Conservation (phyloP, 2,888 invertebrate species). For the Cataglyphis rosenhaueri region DNA sequence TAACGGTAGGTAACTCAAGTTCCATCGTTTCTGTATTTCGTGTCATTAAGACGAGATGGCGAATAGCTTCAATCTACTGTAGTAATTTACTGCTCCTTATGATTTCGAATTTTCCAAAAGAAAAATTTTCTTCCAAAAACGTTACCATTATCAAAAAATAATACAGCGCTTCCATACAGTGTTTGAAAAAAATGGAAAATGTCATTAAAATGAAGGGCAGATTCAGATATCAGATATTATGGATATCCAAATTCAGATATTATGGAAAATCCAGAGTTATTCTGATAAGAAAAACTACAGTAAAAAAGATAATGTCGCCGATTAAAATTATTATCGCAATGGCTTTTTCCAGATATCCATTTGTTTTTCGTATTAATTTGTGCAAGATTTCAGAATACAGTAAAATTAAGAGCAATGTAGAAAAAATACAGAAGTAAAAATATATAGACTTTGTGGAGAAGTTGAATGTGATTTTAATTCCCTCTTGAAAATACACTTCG, state of each 20-base stretch:
- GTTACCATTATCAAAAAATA: neutral
- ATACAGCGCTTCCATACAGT: neutral
- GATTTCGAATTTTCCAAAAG: neutral
- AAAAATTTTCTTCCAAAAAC: neutral
- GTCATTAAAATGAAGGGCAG: neutral
- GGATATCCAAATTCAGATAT: neutral
- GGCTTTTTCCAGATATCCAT: neutral
- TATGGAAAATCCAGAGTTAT: no score
- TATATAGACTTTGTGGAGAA: neutral
- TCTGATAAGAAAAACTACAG: neutral
- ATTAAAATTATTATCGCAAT: neutral
- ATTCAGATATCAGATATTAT: neutral
- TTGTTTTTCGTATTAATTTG: neutral
- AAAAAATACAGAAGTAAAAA: neutral
- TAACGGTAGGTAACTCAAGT: constrained; percentile 49
- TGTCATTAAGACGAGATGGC: constrained; percentile 45
- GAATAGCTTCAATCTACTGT: constrained; percentile 22
- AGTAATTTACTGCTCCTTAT: neutral
- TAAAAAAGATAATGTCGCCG: neutral
- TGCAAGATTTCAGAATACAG: neutral
- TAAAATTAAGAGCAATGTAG: neutral
- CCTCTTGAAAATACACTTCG: neutral
- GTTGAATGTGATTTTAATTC: neutral
- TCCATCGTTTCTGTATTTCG: constrained; percentile 3
- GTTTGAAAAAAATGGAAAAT: neutral